Conservation (phyloP, 1,140 invertebrate species). For the Atta texana region DNA sequence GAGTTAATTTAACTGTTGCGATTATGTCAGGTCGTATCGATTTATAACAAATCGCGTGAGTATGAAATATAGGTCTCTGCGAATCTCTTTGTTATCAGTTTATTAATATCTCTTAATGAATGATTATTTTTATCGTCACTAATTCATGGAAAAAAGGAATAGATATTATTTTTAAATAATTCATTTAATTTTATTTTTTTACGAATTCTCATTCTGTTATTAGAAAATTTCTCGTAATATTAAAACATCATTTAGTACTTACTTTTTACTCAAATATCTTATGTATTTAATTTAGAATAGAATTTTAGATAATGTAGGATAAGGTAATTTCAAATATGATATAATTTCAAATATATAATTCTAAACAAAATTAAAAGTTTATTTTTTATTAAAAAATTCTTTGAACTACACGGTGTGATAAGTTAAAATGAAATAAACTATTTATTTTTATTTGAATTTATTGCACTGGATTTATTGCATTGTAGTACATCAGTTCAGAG, state of each 20-base stretch:
- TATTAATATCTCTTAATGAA: constrained; percentile 1
- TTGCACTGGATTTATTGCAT: no score
- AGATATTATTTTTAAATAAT: background rate
- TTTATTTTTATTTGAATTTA: no score
- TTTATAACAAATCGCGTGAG: background rate
- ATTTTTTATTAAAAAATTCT: no score
- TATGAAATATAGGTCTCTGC: background rate
- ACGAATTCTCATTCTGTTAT: background rate
- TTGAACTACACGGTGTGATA: no score
- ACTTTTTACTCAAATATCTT: background rate
- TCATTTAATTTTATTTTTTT: background rate
- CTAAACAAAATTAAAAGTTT: no score
- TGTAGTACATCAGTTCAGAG: no score
- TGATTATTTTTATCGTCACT: background rate
- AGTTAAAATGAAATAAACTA: no score
- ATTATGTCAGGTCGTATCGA: constrained; percentile 15
- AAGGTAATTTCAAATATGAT: no score
- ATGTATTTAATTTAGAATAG: background rate
- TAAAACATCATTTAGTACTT: background rate
- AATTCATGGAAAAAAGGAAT: background rate
- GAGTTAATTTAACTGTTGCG: constrained; percentile 18
- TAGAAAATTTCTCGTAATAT: background rate
- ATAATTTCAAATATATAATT: no score
- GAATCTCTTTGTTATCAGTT: background rate
- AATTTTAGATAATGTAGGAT: background rate